Evolutionary conservation across 2,888 invertebrate species (phyloP).

Genomic region (Pristionchus maxplancki): DNA sequence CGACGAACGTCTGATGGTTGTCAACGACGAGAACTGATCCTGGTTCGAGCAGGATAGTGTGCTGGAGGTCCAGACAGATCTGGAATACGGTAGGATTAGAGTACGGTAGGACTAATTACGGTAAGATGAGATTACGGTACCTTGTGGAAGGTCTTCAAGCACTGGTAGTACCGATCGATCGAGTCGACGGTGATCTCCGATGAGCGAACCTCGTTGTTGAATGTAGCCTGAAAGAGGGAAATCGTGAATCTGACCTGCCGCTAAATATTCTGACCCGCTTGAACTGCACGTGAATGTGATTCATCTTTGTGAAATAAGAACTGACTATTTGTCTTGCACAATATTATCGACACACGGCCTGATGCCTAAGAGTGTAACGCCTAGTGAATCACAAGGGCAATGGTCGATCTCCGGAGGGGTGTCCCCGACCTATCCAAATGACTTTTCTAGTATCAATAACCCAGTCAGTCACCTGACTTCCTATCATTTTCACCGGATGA

Average conservation of each 20-base stretch:
- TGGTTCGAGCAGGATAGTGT: constrained; percentile 61
- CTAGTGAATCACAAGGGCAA: background rate
- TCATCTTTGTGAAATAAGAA: background rate
- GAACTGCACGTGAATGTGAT: background rate
- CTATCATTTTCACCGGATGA: background rate
- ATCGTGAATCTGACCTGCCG: too few species aligned
- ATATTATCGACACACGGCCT: background rate
- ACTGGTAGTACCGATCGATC: constrained; percentile 63
- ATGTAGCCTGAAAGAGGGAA: constrained; percentile 60
- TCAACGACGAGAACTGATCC: constrained; percentile 65
- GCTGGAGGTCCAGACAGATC: constrained; percentile 60
- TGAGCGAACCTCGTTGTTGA: constrained; percentile 69
- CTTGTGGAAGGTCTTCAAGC: constrained; percentile 65
- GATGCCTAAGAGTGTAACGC: background rate
- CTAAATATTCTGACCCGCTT: background rate
- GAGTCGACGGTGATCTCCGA: constrained; percentile 63
- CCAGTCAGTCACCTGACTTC: background rate
- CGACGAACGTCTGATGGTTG: constrained; percentile 64
- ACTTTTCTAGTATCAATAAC: background rate
- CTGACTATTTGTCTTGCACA: background rate
- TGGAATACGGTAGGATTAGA: constrained; percentile 51
- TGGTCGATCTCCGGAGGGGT: constrained; percentile 5
- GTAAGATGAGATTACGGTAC: constrained; percentile 14
- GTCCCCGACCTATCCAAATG: constrained; percentile 20
- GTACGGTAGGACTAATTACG: too few species aligned